A percentile compares a stretch with the other conserved stretches of the same genome.
phyloP scores from a whole-genome alignment of 2,888 invertebrate genomes.

The Rapana venosa region DNA sequence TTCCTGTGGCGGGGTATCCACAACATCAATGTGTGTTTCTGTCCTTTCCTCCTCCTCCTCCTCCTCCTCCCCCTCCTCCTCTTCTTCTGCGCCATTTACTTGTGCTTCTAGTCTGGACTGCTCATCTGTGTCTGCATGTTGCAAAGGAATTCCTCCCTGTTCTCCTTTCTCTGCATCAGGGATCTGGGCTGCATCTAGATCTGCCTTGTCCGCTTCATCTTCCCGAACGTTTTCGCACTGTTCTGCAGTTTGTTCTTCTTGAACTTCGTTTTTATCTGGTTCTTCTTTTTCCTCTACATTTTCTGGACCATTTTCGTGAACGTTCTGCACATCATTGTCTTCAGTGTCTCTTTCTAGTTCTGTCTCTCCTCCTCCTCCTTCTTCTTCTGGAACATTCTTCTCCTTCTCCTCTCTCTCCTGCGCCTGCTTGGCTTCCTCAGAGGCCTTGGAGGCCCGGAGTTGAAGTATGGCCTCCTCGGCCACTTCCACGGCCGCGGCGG shows the following conservation, averaged over 20 bases:
- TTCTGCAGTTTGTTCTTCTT: background rate
- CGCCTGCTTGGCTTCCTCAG: slow-evolving; percentile 57
- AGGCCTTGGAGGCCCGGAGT: slow-evolving; percentile 60
- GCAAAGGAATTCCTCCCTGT: too few species aligned
- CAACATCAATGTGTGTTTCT: slow-evolving; percentile 60
- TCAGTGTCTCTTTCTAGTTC: slow-evolving; percentile 37
- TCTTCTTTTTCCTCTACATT: background rate
- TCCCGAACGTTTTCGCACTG: background rate
- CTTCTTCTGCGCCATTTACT: background rate
- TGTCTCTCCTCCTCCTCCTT: slow-evolving; percentile 28
- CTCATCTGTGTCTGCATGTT: background rate
- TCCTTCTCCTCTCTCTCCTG: slow-evolving; percentile 58
- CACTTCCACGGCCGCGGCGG: slow-evolving; percentile 21
- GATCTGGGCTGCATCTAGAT: background rate
- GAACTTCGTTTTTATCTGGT: background rate
- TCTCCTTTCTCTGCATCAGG: background rate
- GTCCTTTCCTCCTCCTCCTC: background rate
- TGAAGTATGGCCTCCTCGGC: slow-evolving; percentile 34
- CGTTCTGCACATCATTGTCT: slow-evolving; percentile 26
- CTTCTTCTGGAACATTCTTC: slow-evolving; percentile 45
- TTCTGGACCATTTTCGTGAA: slow-evolving; percentile 48
- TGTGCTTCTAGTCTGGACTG: background rate
- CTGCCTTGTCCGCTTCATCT: background rate
- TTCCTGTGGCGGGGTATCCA: slow-evolving; percentile 62
- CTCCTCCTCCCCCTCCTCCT: too few species aligned